Evolutionary conservation across 2,113 vertebrate genomes (phyloP).

Genomic region (Scopus umbretta): DNA sequence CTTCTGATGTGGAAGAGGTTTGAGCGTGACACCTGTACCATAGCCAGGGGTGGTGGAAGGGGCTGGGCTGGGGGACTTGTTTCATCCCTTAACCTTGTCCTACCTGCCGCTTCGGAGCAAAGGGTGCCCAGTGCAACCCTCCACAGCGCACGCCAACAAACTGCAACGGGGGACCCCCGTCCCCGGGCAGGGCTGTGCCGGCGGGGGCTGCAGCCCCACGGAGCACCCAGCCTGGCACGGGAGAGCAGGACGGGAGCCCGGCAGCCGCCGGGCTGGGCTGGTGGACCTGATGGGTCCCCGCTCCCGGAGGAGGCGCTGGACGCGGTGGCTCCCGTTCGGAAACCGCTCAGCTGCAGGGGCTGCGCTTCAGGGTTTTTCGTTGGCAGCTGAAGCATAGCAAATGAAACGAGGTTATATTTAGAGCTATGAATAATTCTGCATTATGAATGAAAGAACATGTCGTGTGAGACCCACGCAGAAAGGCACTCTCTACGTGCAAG

Average conservation of each 20-base stretch:
- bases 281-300: neutral
- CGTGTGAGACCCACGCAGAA: neutral
- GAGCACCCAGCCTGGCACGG: neutral
- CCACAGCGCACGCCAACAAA: fast-evolving
- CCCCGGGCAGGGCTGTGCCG: no score
- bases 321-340: fast-evolving
- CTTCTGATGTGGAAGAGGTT: neutral
- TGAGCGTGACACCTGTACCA: fast-evolving
- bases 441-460: neutral
- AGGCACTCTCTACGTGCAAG: neutral
- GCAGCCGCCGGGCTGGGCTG: neutral
- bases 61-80: neutral
- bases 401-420: neutral
- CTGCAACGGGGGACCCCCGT: neutral
- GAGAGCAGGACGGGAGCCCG: neutral
- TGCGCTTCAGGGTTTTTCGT: neutral
- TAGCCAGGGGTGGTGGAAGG: neutral
- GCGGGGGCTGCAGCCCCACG: no score
- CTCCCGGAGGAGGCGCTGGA: fast-evolving
- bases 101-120: neutral
- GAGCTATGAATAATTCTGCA: constrained; percentile 6
- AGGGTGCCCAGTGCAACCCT: fast-evolving
- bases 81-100: neutral
- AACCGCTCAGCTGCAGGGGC: neutral
- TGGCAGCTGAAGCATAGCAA: neutral